Percentiles rank a stretch among this genome's conserved stretches.
phyloP scores from a whole-genome alignment of 2,797 vertebrate species.

The Orientallactaga sibirica region DNA sequence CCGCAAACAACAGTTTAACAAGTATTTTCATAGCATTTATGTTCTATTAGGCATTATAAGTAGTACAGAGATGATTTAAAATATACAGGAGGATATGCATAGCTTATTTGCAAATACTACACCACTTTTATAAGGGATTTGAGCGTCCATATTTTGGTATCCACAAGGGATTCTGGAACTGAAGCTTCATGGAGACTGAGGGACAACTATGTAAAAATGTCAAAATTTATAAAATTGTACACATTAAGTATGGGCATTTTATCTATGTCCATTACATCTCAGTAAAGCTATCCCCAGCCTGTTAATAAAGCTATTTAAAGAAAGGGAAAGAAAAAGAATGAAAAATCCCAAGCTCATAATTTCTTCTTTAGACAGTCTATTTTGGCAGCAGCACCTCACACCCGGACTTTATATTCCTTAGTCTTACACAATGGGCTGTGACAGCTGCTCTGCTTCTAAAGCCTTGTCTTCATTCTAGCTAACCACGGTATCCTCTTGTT shows the following conservation, averaged over 20 bases:
- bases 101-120: neutral
- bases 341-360: neutral
- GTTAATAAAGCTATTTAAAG: neutral
- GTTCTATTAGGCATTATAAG: neutral
- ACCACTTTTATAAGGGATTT: neutral
- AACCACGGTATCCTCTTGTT: neutral
- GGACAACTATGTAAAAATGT: neutral
- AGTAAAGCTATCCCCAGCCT: neutral
- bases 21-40: neutral
- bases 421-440: neutral
- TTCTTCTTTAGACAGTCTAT: slow-evolving; percentile 21
- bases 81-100: too few species aligned
- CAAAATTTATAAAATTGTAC: neutral
- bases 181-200: neutral
- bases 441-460: neutral
- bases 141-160: neutral
- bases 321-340: neutral
- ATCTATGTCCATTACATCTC: neutral
- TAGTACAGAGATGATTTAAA: neutral
- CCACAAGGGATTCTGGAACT: neutral
- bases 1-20: neutral
- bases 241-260: neutral
- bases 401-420: neutral
- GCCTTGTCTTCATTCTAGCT: neutral
- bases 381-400: neutral